Evolutionary conservation across 1,140 invertebrate genomes (phyloP), one percentile per base, ranked within the genome.

Genomic region (Papilio helenus): DNA sequence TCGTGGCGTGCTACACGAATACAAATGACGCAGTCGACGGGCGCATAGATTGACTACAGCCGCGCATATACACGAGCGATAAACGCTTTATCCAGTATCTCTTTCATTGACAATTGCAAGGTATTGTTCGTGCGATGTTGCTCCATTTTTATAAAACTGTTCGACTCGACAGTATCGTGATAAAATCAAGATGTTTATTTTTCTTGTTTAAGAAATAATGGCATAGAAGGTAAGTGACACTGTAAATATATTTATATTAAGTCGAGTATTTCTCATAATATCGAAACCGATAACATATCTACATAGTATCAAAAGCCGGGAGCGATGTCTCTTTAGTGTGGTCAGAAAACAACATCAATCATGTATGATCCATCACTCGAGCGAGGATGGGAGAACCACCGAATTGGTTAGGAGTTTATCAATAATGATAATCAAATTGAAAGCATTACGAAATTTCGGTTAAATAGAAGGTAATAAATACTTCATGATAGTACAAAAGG

Each of bases 21-120:
- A 73, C 72, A 73, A 73, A 73, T 73, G 72, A 72, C 71, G 44
- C 39, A 73, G 72, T 20, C 72, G n/a, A 20, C 72, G n/a, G 42
- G 72, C 44, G 44, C 72, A 73, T 73, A 46, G 72, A 73, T 49
- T 49, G 72, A 73, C 39, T 73, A 73, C 72, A 49, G 72, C 23
- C 12, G 72, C 72, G 72, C 72, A 74, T 74, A 74, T 74, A 74
- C 39, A 74, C 72, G 72, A 74, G 72, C 72, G 72, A 74, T 74
- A 74, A 74, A 74, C 72, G 72, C 72, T 74, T 74, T 74, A 51
- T 74, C 44, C 44, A 44, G 44, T 74, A 74, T 74, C 72, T 74
- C 39, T 74, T 49, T 74, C 44, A 74, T 74, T 74, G 39, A 49
- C 72, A 46, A 74, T 74, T 74, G 72, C 20, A 74, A 74, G 72